Evolutionary conservation across 92 coral and sea anemone species (phyloP), one percentile per base, ranked within the genome.

Genomic region (Heliopora coerulea): DNA sequence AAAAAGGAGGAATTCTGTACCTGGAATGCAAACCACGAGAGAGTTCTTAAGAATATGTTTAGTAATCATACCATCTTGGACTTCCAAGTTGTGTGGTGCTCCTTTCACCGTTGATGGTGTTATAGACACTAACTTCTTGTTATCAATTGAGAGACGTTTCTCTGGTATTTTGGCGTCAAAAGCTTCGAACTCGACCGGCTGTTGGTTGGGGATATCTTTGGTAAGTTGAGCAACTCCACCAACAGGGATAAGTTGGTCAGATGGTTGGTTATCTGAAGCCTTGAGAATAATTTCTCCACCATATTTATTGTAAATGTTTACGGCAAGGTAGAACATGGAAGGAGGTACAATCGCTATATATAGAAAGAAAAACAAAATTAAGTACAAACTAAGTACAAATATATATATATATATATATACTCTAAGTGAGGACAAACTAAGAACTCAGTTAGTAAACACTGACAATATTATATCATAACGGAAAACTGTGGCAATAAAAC

Each of bases 181-280:
- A 5, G 96, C 98, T 62, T 80, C 85, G 21, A 93, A 50, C 49
- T 64, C 62, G 50, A 93, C 65, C 19, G 75, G 86, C 18, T 82
- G 57, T 15, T 88, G 89, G 27, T 62, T 75, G 68, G 81, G 74
- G 12, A 90, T 54, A 37, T 86, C 95, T 78, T 93, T 93, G 18
- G 95, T 86, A 39, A 93, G 75, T 44, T 85, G 83, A 12, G 57
- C 72, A 54, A 79, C 60, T 59, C 72, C 72, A 32, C 29, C 62
- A 40, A 68, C 85, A 10, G 98, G 91, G 20, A 75, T 86, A 42
- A 93, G 54, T 6, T 76, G 81, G 33, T 88, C 95, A 3, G 95
- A 83, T 12, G 98, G 98, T 61, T 93, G 96, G 61, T 90, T 93
- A 65, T 93, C 98, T 46, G 90, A 87, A 1, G 96, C 88, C 52